Evolutionary conservation across 2,888 invertebrate genomes (phyloP), one percentile per base, ranked within the genome.

Genomic region (Catocala sponsa): DNA sequence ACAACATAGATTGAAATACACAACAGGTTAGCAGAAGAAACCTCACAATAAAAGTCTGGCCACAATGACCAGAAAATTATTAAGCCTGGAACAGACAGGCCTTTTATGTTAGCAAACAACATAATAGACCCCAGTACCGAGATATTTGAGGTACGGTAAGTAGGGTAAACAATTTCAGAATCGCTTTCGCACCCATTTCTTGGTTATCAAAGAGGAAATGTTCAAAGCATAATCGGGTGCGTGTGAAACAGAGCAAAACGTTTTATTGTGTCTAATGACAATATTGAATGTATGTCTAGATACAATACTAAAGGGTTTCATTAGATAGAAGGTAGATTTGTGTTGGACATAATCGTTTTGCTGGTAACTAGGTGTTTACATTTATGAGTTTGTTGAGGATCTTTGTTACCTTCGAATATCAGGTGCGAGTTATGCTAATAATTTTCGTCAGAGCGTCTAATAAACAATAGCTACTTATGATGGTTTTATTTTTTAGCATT

Each of bases 91-190:
- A 53, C 54, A 42, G 54, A 65, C 60, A 62, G 33, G 32, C 46
- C 64, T 55, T 66, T 76, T 55, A 43, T 41, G 13, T 42, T 43
- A 35, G 15, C 54, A 71, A 75, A 76, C 62, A 76, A 59, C 12
- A 38, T 69, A 64, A 62, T 54, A 43, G 63, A 25, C 43, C 25
- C 38, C n/a, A 49, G 32, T 44, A 44, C 32, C 44, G 35, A 54
- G 57, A 62, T 57, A 57, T 57, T 46, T 38, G 49, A 53, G 54
- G 52, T 44, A n/a, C 10, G 12, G 12, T 47, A 48, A 56, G 51
- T 48, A 52, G 12, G 42, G 46, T 50, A 49, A 58, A 50, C 54
- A 57, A 49, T 62, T 53, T 48, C 53, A 42, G 35, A 50, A 52
- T 57, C 48, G 53, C 32, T 58, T 50, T 58, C 53, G 56, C 62